phyloP scores from a whole-genome alignment of 2,888 invertebrate genomes.

The Gisinianus flammeolus region DNA sequence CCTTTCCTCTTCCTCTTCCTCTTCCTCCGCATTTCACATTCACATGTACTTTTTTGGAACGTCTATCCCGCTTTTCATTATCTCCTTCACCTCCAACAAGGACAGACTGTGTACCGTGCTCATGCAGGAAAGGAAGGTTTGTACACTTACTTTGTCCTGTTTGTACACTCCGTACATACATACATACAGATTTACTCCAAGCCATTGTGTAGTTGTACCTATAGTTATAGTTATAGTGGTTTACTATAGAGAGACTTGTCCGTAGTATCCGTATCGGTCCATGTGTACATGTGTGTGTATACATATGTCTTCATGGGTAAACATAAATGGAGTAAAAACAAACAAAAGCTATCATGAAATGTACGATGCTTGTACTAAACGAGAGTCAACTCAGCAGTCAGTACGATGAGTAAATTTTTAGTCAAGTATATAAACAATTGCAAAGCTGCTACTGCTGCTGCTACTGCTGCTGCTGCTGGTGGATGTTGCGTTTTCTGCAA shows the following conservation, averaged over 20 bases:
- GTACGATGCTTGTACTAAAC: too few relatives aligned
- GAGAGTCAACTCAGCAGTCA: too few relatives aligned
- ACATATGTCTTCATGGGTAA: constrained; percentile 10
- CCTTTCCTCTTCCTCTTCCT: neutral
- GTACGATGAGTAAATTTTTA: neutral
- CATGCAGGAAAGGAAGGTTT: too few relatives aligned
- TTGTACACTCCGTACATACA: neutral
- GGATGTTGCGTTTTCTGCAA: too few relatives aligned
- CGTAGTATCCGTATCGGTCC: neutral
- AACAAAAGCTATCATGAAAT: neutral
- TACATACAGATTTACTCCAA: neutral
- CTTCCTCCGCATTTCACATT: neutral
- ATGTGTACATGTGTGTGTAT: neutral
- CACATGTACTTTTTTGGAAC: neutral
- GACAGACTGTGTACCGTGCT: too few relatives aligned
- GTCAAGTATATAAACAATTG: neutral
- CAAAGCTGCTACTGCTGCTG: neutral
- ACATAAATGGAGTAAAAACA: constrained; percentile 22
- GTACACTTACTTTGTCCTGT: neutral
- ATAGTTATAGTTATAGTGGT: too few relatives aligned
- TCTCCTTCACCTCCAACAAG: too few relatives aligned
- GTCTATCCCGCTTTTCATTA: neutral
- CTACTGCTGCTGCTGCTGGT: too few relatives aligned
- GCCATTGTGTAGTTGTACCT: too few relatives aligned
- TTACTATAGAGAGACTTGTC: too few relatives aligned